phyloP scores from a whole-genome alignment of 2,888 invertebrate species.

The Pseudoips prasinana region DNA sequence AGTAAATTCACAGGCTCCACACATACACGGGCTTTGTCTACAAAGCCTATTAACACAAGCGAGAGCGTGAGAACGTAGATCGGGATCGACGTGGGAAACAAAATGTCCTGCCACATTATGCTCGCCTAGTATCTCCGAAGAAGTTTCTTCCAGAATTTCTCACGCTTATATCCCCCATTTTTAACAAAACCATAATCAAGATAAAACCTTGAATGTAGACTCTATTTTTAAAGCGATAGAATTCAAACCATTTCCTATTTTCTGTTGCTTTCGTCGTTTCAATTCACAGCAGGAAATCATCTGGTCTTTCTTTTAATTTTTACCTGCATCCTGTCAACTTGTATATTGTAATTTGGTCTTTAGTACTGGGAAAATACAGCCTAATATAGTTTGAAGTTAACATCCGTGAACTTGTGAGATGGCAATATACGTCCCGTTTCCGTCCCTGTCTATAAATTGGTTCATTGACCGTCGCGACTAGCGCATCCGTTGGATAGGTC shows the following conservation, averaged over 20 bases:
- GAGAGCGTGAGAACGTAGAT: constrained; percentile 42
- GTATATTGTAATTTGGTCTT: constrained; percentile 16
- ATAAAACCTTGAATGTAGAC: constrained; percentile 23
- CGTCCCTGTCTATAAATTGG: constrained; percentile 51
- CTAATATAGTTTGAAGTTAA: constrained; percentile 2
- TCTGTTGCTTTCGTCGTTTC: constrained; percentile 34
- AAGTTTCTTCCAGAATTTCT: constrained; percentile 80
- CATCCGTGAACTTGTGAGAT: constrained; percentile 24
- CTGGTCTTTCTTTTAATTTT: constrained; percentile 46
- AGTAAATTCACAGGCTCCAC: too few species aligned
- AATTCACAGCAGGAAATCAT: constrained; percentile 45
- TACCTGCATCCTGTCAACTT: constrained; percentile 43
- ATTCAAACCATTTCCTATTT: constrained; percentile 23
- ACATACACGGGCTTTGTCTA: constrained; percentile 19
- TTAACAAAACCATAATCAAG: constrained; percentile 55
- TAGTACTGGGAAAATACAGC: constrained; percentile 12
- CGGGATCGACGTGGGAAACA: constrained; percentile 56
- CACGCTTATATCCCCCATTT: constrained; percentile 71
- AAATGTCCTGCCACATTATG: constrained; percentile 45
- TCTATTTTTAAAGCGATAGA: constrained; percentile 13
- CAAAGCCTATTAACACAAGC: constrained; percentile 17
- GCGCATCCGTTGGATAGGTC: constrained; percentile 51
- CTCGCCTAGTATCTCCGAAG: constrained; percentile 69
- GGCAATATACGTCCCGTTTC: constrained; percentile 59
- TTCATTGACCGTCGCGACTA: constrained; percentile 58